Evolutionary conservation across 2,113 vertebrate species (phyloP).

Genomic region (Myocastor coypus): DNA sequence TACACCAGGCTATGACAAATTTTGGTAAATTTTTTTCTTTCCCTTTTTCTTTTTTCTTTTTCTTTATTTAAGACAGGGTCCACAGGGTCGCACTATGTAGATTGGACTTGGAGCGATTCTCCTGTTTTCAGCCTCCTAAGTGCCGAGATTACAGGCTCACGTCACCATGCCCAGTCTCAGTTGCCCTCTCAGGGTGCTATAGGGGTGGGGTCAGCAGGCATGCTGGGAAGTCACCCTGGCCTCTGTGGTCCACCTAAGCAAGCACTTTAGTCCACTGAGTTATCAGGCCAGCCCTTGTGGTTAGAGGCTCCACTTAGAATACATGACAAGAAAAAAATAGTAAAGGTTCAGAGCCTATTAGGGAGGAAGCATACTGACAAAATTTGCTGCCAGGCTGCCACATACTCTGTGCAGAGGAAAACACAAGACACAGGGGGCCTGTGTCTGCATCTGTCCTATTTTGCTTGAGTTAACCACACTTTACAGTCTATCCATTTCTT

Average conservation of each 20-base stretch:
- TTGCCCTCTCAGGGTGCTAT: too few species aligned
- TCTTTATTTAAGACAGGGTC: too few species aligned
- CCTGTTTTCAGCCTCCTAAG: too few species aligned
- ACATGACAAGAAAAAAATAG: background rate
- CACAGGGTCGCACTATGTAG: too few species aligned
- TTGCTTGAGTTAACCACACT: background rate
- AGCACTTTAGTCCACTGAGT: too few species aligned
- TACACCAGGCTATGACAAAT: background rate
- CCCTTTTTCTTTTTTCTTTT: fast-evolving
- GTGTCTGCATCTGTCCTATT: background rate
- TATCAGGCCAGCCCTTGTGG: background rate
- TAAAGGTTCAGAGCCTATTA: background rate
- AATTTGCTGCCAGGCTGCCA: background rate
- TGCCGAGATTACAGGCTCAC: too few species aligned
- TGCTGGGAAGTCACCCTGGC: too few species aligned
- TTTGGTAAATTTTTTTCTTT: too few species aligned
- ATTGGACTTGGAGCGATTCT: too few species aligned
- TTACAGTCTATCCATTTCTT: background rate
- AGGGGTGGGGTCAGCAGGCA: too few species aligned
- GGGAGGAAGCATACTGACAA: background rate
- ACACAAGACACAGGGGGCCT: background rate
- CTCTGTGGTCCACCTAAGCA: too few species aligned
- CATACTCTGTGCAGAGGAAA: background rate
- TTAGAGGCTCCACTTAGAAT: background rate
- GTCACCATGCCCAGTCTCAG: too few species aligned